Evolutionary conservation across 2,113 vertebrate genomes (phyloP).

Genomic region (Dendrocopos noguchii): DNA sequence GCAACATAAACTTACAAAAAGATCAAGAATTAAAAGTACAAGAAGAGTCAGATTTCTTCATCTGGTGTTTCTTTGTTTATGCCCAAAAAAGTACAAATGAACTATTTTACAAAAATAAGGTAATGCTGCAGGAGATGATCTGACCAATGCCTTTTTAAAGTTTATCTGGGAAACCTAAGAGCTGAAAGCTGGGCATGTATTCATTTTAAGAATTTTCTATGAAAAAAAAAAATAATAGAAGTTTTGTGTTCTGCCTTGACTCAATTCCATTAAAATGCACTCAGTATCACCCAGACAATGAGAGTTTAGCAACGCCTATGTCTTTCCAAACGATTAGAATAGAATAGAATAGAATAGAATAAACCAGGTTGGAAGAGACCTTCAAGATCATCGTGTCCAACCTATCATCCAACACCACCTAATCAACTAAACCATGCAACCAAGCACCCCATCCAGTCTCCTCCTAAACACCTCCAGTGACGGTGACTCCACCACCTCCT

Average conservation of each 20-base stretch:
- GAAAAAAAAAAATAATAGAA: neutral
- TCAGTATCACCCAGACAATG: neutral
- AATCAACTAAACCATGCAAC: no score
- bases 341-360: no score
- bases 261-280: neutral
- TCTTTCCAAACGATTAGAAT: neutral
- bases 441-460: no score
- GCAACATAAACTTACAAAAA: neutral
- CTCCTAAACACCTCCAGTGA: no score
- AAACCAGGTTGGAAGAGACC: no score
- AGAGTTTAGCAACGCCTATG: neutral
- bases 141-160: neutral
- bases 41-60: neutral
- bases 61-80: neutral
- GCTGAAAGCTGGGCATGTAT: neutral
- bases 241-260: neutral
- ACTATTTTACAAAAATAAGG: neutral
- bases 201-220: neutral
- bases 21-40: constrained; percentile 1
- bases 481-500: no score
- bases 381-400: no score
- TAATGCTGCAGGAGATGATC: neutral
- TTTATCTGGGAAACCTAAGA: neutral
- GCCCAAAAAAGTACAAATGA: neutral
- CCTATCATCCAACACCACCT: no score